phyloP scores from a whole-genome alignment of 2,797 vertebrate species.

The Gymnocypris eckloni region DNA sequence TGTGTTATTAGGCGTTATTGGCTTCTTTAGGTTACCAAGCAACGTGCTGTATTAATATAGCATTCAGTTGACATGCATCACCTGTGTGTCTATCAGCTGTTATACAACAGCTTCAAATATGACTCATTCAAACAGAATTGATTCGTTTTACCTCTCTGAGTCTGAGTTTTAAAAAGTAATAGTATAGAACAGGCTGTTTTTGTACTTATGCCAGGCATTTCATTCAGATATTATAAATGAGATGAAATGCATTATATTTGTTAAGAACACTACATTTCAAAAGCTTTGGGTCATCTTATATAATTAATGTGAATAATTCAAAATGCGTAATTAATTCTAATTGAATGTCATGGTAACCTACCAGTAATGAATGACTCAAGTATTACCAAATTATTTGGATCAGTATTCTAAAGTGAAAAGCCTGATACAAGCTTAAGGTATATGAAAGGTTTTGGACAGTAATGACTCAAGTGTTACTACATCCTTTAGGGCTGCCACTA shows the following conservation, averaged over 20 bases:
- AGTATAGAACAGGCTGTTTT: not conserved
- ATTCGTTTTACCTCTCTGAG: not conserved
- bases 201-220: not conserved
- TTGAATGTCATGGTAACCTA: not conserved
- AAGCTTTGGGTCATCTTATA: not conserved
- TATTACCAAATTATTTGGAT: no score
- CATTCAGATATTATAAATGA: not conserved
- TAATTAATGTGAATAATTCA: not conserved
- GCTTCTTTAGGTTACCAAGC: constrained; percentile 3
- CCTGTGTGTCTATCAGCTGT: not conserved
- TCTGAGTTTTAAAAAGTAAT: not conserved
- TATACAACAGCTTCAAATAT: not conserved
- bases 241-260: not conserved
- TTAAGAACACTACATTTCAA: not conserved
- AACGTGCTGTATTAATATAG: constrained; percentile 4
- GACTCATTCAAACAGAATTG: not conserved
- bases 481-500: no score
- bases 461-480: no score
- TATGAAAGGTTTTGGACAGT: no score
- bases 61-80: not conserved
- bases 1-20: not conserved
- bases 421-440: no score
- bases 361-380: not conserved
- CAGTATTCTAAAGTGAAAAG: no score
- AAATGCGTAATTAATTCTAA: not conserved